Percentiles rank a stretch among this genome's conserved stretches.
These are phyloP conservation scores for Drosophila parthenogenetica DNA, from an alignment of 2,888 invertebrate genomes.

Conservation along the genomic window DNA sequence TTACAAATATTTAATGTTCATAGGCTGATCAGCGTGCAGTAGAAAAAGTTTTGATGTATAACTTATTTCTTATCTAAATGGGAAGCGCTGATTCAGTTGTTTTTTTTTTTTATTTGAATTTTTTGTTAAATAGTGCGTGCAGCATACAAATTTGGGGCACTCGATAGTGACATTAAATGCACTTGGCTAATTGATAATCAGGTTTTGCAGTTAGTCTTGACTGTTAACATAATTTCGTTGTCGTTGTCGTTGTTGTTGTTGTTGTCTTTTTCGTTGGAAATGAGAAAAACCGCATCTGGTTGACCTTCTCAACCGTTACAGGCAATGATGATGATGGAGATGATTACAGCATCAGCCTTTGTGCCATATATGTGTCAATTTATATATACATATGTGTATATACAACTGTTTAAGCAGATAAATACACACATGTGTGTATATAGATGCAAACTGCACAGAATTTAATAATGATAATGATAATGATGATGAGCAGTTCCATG, in stretches of 20 bases:
- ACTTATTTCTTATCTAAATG: too few relatives aligned
- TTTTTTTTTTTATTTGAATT: not conserved
- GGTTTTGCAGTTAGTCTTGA: slow-evolving; percentile 37
- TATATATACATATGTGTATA: slow-evolving; percentile 7
- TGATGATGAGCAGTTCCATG: slow-evolving; percentile 25
- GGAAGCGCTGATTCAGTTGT: too few relatives aligned
- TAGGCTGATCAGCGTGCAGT: too few relatives aligned
- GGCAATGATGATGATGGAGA: slow-evolving; percentile 39
- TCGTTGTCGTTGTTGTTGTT: slow-evolving; percentile 23
- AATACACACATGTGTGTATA: slow-evolving; percentile 9
- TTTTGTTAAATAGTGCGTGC: slow-evolving; percentile 3
- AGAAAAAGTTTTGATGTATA: too few relatives aligned
- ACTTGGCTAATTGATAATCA: slow-evolving; percentile 62
- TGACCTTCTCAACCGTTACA: slow-evolving; percentile 77
- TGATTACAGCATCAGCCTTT: slow-evolving; percentile 69
- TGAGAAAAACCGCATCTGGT: slow-evolving; percentile 66
- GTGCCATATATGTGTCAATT: slow-evolving; percentile 55
- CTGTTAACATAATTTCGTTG: not conserved
- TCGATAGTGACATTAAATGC: slow-evolving; percentile 45
- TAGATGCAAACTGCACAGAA: slow-evolving; percentile 48
- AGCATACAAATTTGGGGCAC: slow-evolving; percentile 23
- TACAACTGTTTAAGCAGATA: slow-evolving; percentile 7
- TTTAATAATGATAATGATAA: slow-evolving; percentile 45
- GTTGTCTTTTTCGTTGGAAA: slow-evolving; percentile 22
- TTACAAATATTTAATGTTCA: too few relatives aligned